Evolutionary conservation across 2,113 vertebrate species (phyloP).

Genomic region (Burhinus oedicnemus): DNA sequence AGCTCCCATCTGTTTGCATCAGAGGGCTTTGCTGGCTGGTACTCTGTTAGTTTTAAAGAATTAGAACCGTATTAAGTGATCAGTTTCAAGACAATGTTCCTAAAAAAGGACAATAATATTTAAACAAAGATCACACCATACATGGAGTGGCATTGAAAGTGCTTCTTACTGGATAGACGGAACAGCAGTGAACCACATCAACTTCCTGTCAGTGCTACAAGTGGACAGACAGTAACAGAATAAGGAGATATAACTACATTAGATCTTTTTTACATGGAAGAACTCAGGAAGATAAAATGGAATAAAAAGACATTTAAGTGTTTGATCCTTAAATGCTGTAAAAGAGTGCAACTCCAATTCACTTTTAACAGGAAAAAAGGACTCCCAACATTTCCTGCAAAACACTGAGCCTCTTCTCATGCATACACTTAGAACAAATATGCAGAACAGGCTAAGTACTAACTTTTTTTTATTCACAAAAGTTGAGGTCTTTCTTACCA

Average conservation of each 20-base stretch:
- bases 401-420: neutral
- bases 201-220: neutral
- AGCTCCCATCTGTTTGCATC: slow-evolving; percentile 81
- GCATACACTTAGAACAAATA: neutral
- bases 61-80: neutral
- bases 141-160: neutral
- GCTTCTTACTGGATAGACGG: neutral
- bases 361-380: neutral
- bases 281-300: neutral
- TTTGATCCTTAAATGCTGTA: neutral
- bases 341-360: neutral
- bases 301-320: neutral
- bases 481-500: neutral
- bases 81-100: neutral
- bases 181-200: neutral
- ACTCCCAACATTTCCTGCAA: neutral
- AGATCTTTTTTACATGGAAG: neutral
- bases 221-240: neutral
- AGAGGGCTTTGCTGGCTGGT: slow-evolving; percentile 83
- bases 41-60: slow-evolving; percentile 76
- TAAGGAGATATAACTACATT: neutral
- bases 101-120: neutral
- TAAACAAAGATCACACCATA: neutral
- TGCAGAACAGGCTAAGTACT: neutral
- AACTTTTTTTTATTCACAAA: neutral